A percentile compares a stretch with the other conserved stretches of the same genome.
Conservation (phyloP, 2,113 vertebrate genomes). For the Charina bottae region DNA sequence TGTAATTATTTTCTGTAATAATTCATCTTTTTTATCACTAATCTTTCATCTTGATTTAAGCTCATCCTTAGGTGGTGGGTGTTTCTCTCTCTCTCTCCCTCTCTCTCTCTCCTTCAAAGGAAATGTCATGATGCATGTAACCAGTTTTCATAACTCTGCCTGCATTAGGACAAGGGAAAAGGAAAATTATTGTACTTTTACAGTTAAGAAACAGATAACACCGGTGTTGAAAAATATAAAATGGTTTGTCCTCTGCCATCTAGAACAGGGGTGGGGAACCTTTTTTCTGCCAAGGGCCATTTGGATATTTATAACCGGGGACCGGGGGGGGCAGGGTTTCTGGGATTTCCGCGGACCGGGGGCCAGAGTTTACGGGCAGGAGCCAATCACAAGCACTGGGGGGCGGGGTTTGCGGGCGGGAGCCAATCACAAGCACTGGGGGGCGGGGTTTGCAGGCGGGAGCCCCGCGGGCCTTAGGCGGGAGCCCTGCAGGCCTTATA, state of each 20-base stretch:
- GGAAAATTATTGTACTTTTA: slow-evolving; percentile 3
- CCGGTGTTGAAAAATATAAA: neutral
- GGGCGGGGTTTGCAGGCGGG: too few species aligned
- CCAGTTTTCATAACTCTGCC: slow-evolving; percentile 25
- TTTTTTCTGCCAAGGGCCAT: too few species aligned
- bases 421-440: too few species aligned
- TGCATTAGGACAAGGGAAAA: slow-evolving; percentile 29
- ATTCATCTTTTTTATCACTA: slow-evolving; percentile 19
- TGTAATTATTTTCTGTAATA: slow-evolving; percentile 48
- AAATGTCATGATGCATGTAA: slow-evolving; percentile 33
- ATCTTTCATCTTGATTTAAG: slow-evolving; percentile 24
- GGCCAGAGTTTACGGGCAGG: too few species aligned
- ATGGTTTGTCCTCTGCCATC: neutral
- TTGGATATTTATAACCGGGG: too few species aligned
- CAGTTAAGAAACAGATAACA: neutral
- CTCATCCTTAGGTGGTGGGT: slow-evolving; percentile 44
- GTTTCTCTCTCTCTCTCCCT: slow-evolving; percentile 2
- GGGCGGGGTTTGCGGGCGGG: too few species aligned
- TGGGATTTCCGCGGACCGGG: too few species aligned
- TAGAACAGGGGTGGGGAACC: too few species aligned
- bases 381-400: too few species aligned
- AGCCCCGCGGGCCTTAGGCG: too few species aligned
- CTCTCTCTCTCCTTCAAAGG: slow-evolving; percentile 53
- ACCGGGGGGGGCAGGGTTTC: too few species aligned
- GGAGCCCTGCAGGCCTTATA: too few species aligned